These are phyloP conservation scores for Heliangelus exortis DNA, from an alignment of 2,797 vertebrate genomes.

Conservation along the genomic window DNA sequence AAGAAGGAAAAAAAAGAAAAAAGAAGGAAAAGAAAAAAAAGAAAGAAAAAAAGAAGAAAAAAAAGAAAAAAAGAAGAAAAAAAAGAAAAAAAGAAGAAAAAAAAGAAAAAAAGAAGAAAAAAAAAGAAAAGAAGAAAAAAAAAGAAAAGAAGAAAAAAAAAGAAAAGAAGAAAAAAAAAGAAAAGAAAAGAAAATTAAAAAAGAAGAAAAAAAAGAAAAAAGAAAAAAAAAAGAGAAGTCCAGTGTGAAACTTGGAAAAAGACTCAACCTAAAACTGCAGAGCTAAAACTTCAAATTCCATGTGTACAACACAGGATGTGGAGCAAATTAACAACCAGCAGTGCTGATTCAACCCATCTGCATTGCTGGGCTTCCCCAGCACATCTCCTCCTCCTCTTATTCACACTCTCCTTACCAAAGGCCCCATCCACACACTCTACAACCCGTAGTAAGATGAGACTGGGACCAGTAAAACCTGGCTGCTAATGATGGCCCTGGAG, in stretches of 20 bases:
- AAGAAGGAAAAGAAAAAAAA: too few relatives aligned
- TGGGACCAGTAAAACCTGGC: constrained; percentile 31
- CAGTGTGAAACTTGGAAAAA: neutral
- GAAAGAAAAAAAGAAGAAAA: too few relatives aligned
- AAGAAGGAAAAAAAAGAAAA: too few relatives aligned
- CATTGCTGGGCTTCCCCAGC: neutral
- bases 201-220: neutral
- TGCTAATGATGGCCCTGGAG: constrained; percentile 23
- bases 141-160: too few relatives aligned
- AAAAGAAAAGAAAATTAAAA: too few relatives aligned
- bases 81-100: too few relatives aligned
- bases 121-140: too few relatives aligned
- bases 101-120: too few relatives aligned
- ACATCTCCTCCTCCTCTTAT: neutral
- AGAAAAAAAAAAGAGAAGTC: neutral
- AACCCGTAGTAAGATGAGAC: neutral
- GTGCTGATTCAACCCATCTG: neutral
- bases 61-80: too few relatives aligned
- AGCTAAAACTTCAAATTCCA: neutral
- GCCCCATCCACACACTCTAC: neutral
- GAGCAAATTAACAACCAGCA: neutral
- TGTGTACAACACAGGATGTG: accelerated
- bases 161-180: neutral
- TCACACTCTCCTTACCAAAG: neutral
- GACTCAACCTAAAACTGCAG: neutral